phyloP scores from a whole-genome alignment of 2,113 vertebrate species.

The Gadus chalcogrammus region DNA sequence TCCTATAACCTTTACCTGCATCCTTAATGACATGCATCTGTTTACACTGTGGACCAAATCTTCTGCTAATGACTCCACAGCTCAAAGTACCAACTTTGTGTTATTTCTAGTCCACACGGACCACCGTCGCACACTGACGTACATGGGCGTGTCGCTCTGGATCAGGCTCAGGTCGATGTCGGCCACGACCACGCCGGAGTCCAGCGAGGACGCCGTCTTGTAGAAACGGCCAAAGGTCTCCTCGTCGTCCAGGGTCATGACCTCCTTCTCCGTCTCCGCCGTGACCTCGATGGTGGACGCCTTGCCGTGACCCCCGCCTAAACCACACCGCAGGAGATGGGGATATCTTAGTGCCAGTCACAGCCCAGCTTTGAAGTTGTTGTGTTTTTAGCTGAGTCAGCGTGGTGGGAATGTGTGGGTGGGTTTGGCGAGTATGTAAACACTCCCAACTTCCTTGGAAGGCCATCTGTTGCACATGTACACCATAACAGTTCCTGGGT shows the following conservation, averaged over 20 bases:
- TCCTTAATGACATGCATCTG: no score
- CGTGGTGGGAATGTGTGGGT: no score
- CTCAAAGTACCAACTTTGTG: no score
- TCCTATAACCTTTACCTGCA: no score
- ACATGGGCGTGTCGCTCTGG: slow-evolving; percentile 67
- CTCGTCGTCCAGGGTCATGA: slow-evolving; percentile 76
- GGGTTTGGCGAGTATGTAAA: no score
- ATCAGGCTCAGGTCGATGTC: slow-evolving; percentile 70
- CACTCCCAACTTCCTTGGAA: no score
- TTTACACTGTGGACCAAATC: no score
- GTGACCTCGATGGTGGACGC: slow-evolving; percentile 73
- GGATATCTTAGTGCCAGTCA: neutral
- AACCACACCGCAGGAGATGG: slow-evolving; percentile 25
- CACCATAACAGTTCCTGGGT: no score
- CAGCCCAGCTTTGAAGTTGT: neutral
- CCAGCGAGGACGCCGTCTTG: slow-evolving; percentile 42
- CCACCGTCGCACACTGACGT: neutral
- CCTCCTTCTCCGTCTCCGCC: slow-evolving; percentile 74
- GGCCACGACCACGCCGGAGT: slow-evolving; percentile 45
- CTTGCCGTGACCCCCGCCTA: slow-evolving; percentile 51
- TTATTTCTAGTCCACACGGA: no score
- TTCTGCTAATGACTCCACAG: no score
- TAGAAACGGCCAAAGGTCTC: slow-evolving; percentile 75
- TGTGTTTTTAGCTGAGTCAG: no score
- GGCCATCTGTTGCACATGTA: no score